Conservation (phyloP, 2,113 vertebrate species). For the Megalops atlanticus region DNA sequence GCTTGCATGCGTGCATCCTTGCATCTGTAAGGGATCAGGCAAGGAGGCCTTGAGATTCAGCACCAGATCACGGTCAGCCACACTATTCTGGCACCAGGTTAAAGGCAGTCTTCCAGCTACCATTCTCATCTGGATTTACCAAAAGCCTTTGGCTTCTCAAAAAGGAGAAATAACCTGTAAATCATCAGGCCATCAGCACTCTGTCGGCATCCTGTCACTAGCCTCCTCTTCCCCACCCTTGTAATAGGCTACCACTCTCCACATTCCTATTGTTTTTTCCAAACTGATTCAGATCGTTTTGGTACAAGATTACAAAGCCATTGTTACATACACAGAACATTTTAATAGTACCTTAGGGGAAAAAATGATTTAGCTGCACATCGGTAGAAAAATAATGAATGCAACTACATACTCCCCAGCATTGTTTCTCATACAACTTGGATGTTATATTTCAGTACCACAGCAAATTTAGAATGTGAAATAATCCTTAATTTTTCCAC, state of each 20-base stretch:
- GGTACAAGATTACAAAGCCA: too few relatives aligned
- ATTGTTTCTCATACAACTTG: neutral
- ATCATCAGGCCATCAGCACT: too few relatives aligned
- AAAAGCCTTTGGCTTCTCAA: conserved; percentile 43
- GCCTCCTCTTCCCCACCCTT: too few relatives aligned
- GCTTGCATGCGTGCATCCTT: neutral
- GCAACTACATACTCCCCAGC: neutral
- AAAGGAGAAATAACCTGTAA: conserved; percentile 41
- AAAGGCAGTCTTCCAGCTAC: conserved; percentile 55
- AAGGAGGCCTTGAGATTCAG: conserved; percentile 40
- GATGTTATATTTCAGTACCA: neutral
- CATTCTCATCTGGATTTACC: too few relatives aligned
- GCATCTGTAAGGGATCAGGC: neutral
- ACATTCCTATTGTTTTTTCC: too few relatives aligned
- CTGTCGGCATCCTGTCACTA: too few relatives aligned
- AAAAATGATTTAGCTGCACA: too few relatives aligned
- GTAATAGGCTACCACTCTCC: too few relatives aligned
- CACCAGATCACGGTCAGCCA: too few relatives aligned
- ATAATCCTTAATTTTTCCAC: neutral
- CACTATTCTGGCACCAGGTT: conserved; percentile 44
- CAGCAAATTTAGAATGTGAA: neutral
- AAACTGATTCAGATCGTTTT: too few relatives aligned
- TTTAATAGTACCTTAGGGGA: too few relatives aligned
- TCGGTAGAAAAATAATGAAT: neutral
- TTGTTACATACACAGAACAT: too few relatives aligned